A percentile compares a stretch with the other conserved stretches of the same genome.
Conservation (phyloP, 2,888 invertebrate genomes). For the Stratiomys singularior region DNA sequence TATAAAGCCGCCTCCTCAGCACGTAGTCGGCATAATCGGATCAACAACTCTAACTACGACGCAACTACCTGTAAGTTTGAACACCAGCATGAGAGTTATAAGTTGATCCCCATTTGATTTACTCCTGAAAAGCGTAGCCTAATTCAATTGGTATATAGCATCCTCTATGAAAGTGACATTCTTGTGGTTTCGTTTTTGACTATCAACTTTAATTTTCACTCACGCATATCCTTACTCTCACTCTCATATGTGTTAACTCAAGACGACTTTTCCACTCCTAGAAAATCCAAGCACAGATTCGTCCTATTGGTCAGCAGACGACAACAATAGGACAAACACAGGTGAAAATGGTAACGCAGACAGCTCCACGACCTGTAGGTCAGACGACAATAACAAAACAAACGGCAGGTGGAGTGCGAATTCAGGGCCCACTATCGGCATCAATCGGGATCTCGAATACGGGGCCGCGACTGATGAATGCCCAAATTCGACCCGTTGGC, state of each 20-base stretch:
- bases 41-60: conserved; percentile 60
- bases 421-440: conserved; percentile 59
- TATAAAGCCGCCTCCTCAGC: conserved; percentile 85
- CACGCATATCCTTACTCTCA: too few species aligned
- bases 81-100: too few species aligned
- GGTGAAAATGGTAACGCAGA: conserved; percentile 71
- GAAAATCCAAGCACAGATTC: conserved; percentile 68
- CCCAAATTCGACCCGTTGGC: conserved; percentile 61
- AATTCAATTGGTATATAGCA: background rate
- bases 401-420: conserved; percentile 60
- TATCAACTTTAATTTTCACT: too few species aligned
- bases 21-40: conserved; percentile 73
- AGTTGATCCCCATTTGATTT: too few species aligned
- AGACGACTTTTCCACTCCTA: conserved; percentile 48
- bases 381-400: conserved; percentile 66
- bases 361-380: conserved; percentile 63
- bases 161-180: background rate
- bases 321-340: conserved; percentile 69
- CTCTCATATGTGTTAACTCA: background rate
- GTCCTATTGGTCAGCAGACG: conserved; percentile 68
- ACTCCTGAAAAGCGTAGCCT: too few species aligned
- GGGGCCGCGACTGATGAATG: conserved; percentile 61
- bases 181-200: background rate
- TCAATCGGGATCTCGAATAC: conserved; percentile 46
- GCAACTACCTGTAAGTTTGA: conserved; percentile 62